Percentiles rank a stretch among this genome's conserved stretches.
Evolutionary conservation across 2,797 vertebrate genomes (phyloP).

Genomic region (Pantherophis vulpinus): DNA sequence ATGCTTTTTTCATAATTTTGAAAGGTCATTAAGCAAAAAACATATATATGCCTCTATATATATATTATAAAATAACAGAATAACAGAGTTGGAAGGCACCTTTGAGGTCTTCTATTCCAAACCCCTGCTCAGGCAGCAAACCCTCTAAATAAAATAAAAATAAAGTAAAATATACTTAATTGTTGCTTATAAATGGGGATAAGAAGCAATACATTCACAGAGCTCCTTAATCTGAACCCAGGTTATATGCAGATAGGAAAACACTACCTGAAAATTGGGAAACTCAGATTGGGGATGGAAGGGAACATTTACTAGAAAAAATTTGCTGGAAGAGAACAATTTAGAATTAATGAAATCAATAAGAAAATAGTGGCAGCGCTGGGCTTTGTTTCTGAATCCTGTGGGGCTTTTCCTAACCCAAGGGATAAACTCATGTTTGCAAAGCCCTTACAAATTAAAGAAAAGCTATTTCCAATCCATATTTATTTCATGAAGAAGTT

Average conservation of each 20-base stretch:
- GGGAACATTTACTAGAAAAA: neutral
- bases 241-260: neutral
- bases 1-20: neutral
- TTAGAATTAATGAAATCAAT: neutral
- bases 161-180: neutral
- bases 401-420: neutral
- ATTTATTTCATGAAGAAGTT: neutral
- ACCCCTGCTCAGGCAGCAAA: neutral
- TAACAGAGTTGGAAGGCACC: neutral
- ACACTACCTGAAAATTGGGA: neutral
- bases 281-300: neutral
- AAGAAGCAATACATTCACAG: neutral
- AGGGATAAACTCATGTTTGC: neutral
- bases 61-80: neutral
- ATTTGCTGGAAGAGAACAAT: neutral
- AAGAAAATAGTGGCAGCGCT: neutral
- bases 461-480: neutral
- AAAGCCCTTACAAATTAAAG: neutral
- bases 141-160: neutral
- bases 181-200: neutral
- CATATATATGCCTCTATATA: too few species aligned
- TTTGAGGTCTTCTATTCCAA: neutral
- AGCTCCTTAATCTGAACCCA: neutral
- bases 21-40: neutral
- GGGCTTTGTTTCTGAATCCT: neutral